A percentile compares a stretch with the other conserved stretches of the same genome.
phyloP scores from a whole-genome alignment of 1,140 invertebrate species.

The Eumaeus atala region DNA sequence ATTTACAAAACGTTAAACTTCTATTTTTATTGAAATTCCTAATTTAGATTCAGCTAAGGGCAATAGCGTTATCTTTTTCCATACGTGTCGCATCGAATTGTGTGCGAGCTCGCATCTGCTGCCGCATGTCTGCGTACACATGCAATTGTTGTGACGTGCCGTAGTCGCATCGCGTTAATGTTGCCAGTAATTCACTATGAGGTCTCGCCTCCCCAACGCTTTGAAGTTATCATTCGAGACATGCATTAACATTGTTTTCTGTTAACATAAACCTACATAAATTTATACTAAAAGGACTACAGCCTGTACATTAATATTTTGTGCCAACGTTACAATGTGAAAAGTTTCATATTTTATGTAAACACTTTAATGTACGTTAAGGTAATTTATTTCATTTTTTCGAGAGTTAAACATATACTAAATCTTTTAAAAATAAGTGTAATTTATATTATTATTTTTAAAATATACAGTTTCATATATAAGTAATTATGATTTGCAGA shows the following conservation, averaged over 20 bases:
- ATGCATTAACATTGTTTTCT: conserved; percentile 23
- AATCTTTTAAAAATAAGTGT: too few relatives aligned
- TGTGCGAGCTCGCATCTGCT: conserved; percentile 33
- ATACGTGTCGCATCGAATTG: conserved; percentile 9
- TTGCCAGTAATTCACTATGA: conserved; percentile 40
- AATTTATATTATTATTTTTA: too few relatives aligned
- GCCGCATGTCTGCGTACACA: conserved; percentile 17
- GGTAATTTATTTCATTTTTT: too few relatives aligned
- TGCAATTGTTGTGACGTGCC: conserved; percentile 39
- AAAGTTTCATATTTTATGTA: too few relatives aligned
- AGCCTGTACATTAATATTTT: too few relatives aligned
- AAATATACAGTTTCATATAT: too few relatives aligned
- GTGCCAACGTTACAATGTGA: too few relatives aligned
- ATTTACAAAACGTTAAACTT: background rate
- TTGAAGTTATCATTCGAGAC: conserved; percentile 29
- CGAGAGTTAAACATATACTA: too few relatives aligned
- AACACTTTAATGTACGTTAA: too few relatives aligned
- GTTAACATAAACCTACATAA: background rate
- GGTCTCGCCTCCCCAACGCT: conserved; percentile 18
- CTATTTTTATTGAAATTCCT: background rate
- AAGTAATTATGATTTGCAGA: too few relatives aligned
- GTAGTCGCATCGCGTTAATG: conserved; percentile 32
- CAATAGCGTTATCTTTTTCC: background rate
- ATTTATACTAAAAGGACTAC: background rate
- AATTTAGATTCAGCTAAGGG: background rate